These are phyloP conservation scores for Hermaeophaga mercurialis DNA, from an alignment of 2,888 invertebrate species.

Conservation along the genomic window DNA sequence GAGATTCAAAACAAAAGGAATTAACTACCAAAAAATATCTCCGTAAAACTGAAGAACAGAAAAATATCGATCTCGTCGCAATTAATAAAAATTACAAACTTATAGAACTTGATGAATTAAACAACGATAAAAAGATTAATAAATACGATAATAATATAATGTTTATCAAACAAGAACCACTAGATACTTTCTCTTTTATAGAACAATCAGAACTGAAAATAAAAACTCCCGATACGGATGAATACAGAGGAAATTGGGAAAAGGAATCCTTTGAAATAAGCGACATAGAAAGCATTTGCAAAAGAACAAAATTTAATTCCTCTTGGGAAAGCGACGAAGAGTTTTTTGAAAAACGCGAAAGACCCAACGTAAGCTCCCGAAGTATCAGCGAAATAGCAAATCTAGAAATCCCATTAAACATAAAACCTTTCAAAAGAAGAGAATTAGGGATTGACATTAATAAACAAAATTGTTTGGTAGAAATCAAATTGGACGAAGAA, in stretches of 20 bases:
- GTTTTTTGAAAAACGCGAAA: slow-evolving; percentile 30
- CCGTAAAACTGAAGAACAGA: not conserved
- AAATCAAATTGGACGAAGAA: not conserved
- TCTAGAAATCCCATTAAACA: slow-evolving; percentile 46
- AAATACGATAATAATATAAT: too few species aligned
- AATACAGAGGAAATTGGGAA: slow-evolving; percentile 37
- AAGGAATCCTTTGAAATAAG: slow-evolving; percentile 39
- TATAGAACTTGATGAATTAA: too few species aligned
- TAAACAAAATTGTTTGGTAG: not conserved
- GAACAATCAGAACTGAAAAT: slow-evolving; percentile 6
- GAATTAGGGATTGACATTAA: slow-evolving; percentile 6
- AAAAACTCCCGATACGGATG: slow-evolving; percentile 41
- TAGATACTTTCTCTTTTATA: too few species aligned
- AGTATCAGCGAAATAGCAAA: slow-evolving; percentile 20
- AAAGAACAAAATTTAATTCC: slow-evolving; percentile 36
- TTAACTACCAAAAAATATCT: not conserved
- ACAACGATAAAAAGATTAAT: too few species aligned
- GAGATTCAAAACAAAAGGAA: not conserved
- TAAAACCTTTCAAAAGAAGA: slow-evolving; percentile 40
- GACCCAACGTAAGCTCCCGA: not conserved
- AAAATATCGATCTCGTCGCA: not conserved
- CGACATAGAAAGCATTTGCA: slow-evolving; percentile 36
- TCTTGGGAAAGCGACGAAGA: slow-evolving; percentile 51
- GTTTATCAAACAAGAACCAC: too few species aligned
- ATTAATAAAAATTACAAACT: slow-evolving; percentile 3